These are phyloP conservation scores for Drymodes brunneopygia DNA, from an alignment of 2,113 vertebrate genomes.

Conservation along the genomic window DNA sequence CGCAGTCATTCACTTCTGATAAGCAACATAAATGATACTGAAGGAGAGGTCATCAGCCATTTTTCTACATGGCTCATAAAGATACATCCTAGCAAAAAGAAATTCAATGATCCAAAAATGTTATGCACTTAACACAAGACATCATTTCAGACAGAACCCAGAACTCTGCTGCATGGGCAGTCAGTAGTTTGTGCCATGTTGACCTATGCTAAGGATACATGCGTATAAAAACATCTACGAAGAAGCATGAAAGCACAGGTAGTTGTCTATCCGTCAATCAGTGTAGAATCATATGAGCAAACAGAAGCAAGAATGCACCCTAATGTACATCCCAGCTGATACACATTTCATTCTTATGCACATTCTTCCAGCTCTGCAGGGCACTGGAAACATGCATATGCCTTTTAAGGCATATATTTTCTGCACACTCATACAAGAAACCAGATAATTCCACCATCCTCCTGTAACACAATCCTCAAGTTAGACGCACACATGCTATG, in stretches of 20 bases:
- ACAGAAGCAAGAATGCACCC: background rate
- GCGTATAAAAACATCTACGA: background rate
- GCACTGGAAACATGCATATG: background rate
- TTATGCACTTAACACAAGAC: background rate
- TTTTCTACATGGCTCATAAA: background rate
- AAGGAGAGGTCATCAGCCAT: background rate
- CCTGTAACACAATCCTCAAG: background rate
- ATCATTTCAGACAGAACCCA: background rate
- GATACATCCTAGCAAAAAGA: background rate
- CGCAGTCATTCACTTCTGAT: background rate
- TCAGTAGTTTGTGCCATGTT: background rate
- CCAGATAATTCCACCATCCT: background rate
- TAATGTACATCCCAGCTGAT: background rate
- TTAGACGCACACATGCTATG: accelerated
- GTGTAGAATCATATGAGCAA: background rate
- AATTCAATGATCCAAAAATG: background rate
- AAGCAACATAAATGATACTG: background rate
- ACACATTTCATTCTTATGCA: background rate
- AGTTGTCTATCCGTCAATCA: background rate
- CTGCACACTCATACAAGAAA: background rate
- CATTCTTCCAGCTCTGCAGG: background rate
- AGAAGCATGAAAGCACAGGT: background rate
- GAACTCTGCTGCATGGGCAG: background rate
- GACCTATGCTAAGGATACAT: background rate
- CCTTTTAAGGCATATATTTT: background rate